Base-by-base conservation (phyloP, 1,140 invertebrate genomes). In the Drosophila willistoni region DNA sequence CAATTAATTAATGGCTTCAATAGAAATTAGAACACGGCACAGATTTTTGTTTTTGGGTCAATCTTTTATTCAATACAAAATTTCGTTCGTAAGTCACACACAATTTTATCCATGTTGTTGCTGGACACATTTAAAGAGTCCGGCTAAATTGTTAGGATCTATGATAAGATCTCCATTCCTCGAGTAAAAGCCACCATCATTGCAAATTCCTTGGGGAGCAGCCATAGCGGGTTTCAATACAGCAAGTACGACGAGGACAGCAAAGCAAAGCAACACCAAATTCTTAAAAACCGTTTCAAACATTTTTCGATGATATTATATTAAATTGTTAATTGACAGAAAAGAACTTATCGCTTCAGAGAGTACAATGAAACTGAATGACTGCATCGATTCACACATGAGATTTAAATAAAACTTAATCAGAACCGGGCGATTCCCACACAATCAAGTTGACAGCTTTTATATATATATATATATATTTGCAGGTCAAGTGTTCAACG, bases 371-470 rank as follows among this genome's bases (percentile, higher is more conserved):
- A 34, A 67, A 84, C 81, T 82, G 75, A 3, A 12, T 14, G 33
- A 3, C 13, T 29, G 29, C 33, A 12, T 25, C 29, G 61, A 13
- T 19, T 69, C 10, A 47, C 4, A 9, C 14, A 7, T 47, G 61
- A 66, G 39, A 64, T 71, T 64, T 87, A 82, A 82, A 86, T 85
- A 62, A 19, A 54, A 6, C n/a, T 12, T 47, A 67, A 69, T 64
- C 57, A 7, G 55, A 62, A 25, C 6, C 39, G 80, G 82, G 83
- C 74, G 64, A 87, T 73, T 87, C 82, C 82, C 82, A 59, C 82
- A 59, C 55, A 75, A 22, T 73, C 72, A 68, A 60, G 65, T 75
- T 68, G 54, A 10, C 42, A 64, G 65, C 56, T 36, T 39, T 42
- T 59, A 41, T 71, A 59, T 34, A 47, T 14, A 19, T 1, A 77